Percentiles rank a stretch among this genome's conserved stretches.
Conservation (phyloP, 2,797 vertebrate genomes). For the Notoglanidium macrostoma region DNA sequence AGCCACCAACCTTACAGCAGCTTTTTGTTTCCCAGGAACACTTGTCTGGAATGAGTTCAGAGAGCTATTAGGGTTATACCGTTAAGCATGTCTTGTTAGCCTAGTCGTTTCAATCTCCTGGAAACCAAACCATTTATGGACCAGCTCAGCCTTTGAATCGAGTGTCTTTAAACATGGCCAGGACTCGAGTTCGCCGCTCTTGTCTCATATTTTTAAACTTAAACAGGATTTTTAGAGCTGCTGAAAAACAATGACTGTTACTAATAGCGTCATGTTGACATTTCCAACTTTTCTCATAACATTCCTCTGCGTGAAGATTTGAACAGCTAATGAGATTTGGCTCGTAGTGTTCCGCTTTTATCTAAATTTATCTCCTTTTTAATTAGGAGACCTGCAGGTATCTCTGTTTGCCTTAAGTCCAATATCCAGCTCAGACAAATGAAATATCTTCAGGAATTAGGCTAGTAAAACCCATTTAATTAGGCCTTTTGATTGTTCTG, state of each 20-base stretch:
- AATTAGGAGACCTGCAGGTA: slow-evolving; percentile 44
- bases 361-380: slow-evolving; percentile 40
- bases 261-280: slow-evolving; percentile 6
- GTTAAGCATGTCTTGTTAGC: too few species aligned
- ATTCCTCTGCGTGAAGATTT: slow-evolving; percentile 18
- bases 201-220: background rate
- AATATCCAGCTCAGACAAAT: slow-evolving; percentile 25
- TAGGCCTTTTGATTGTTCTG: slow-evolving; percentile 28
- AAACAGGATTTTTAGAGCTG: background rate
- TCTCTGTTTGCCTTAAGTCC: slow-evolving; percentile 46
- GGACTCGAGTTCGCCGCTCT: background rate
- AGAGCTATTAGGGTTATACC: background rate
- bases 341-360: background rate
- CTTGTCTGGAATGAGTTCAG: background rate
- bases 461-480: slow-evolving; percentile 17
- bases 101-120: background rate
- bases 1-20: background rate
- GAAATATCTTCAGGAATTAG: slow-evolving; percentile 12
- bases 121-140: background rate
- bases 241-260: background rate
- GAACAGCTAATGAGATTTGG: slow-evolving; percentile 31
- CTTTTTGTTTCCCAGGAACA: background rate
- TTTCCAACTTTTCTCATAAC: background rate
- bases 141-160: background rate
- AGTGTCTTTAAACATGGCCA: background rate